Evolutionary conservation across 2,888 invertebrate genomes (phyloP).

Genomic region (Drosophila quinaria): DNA sequence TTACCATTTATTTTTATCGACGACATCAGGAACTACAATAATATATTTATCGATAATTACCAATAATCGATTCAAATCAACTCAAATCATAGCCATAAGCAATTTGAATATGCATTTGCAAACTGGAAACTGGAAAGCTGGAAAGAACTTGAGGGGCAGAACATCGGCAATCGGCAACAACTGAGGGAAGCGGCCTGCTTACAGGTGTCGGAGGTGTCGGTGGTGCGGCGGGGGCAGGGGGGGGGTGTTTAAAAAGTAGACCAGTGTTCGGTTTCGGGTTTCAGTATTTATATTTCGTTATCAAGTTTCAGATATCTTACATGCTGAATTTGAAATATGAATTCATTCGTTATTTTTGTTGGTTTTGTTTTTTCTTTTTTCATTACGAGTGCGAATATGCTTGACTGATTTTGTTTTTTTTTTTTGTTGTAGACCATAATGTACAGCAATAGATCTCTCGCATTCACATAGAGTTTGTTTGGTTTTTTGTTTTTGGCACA

Average conservation of each 20-base stretch:
- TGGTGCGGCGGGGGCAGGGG: too few relatives aligned
- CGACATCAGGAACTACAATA: slow-evolving; percentile 90
- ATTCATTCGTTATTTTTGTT: slow-evolving; percentile 45
- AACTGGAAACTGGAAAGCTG: slow-evolving; percentile 49
- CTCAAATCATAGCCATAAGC: slow-evolving; percentile 10
- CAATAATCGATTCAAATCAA: slow-evolving; percentile 20
- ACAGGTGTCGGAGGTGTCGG: not conserved
- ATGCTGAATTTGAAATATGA: slow-evolving; percentile 77
- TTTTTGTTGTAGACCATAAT: slow-evolving; percentile 70
- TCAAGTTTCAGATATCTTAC: slow-evolving; percentile 75
- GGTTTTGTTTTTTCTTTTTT: slow-evolving; percentile 11
- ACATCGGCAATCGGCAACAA: slow-evolving; percentile 40
- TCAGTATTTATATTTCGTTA: slow-evolving; percentile 78
- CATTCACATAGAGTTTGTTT: slow-evolving; percentile 53
- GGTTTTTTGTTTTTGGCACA: slow-evolving; percentile 54
- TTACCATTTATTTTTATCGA: slow-evolving; percentile 89
- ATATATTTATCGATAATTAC: slow-evolving; percentile 51
- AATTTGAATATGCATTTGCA: slow-evolving; percentile 30
- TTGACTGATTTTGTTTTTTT: slow-evolving; percentile 5
- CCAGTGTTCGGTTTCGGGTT: slow-evolving; percentile 41
- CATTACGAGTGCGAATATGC: slow-evolving; percentile 54
- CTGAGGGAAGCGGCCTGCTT: slow-evolving; percentile 20
- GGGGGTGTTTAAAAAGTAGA: slow-evolving; percentile 37
- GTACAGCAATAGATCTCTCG: slow-evolving; percentile 67
- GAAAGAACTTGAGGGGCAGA: slow-evolving; percentile 18